Conservation (phyloP, 2,888 invertebrate species). For the Linyphia triangularis region DNA sequence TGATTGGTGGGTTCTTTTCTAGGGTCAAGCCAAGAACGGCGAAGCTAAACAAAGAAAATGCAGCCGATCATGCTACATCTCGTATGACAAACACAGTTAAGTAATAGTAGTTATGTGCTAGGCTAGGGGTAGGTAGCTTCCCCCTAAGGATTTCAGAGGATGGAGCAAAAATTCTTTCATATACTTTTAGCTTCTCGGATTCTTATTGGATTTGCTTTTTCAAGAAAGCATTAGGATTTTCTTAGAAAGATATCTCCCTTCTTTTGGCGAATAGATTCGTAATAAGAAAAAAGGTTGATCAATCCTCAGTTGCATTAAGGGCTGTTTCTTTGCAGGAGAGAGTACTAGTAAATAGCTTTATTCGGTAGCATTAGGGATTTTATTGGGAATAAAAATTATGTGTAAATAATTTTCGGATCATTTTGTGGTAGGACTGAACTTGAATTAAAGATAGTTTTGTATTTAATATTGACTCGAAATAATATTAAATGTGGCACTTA, state of each 20-base stretch:
- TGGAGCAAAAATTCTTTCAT: constrained; percentile 54
- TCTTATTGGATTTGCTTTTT: constrained; percentile 66
- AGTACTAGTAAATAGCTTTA: background rate
- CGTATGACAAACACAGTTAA: constrained; percentile 74
- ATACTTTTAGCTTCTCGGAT: constrained; percentile 48
- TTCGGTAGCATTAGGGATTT: background rate
- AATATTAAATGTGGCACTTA: too few species aligned
- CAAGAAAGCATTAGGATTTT: constrained; percentile 61
- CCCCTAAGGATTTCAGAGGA: constrained; percentile 32
- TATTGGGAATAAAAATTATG: background rate
- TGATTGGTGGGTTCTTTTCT: constrained; percentile 71
- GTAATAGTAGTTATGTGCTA: constrained; percentile 74
- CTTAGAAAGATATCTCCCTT: background rate
- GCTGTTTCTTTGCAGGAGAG: background rate
- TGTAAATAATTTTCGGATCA: background rate
- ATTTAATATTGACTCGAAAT: too few species aligned
- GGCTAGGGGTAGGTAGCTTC: constrained; percentile 24
- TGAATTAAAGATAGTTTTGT: too few species aligned
- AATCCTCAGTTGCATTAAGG: constrained; percentile 53
- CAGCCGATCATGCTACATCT: constrained; percentile 59
- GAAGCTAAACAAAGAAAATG: constrained; percentile 72
- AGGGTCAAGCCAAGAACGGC: constrained; percentile 68
- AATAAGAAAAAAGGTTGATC: constrained; percentile 35
- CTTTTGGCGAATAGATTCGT: background rate
- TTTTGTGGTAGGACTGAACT: too few species aligned